Percentiles rank a stretch among this genome's conserved stretches.
These are phyloP conservation scores for Zaprionus taronus DNA, from an alignment of 1,140 invertebrate genomes.

Conservation along the genomic window DNA sequence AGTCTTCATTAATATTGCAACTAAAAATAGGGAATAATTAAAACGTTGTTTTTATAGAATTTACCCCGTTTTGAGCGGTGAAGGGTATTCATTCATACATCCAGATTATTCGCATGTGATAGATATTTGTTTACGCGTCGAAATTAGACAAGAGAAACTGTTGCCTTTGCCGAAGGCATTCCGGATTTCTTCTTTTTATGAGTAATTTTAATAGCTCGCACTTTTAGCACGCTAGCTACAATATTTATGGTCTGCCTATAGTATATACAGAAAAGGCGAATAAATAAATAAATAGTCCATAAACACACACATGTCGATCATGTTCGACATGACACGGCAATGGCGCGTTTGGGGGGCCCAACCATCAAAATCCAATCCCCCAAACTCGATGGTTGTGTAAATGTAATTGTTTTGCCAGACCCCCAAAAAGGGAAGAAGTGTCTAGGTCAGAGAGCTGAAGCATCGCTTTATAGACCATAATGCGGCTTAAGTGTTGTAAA, in stretches of 20 bases:
- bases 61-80: background rate
- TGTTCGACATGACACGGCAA: conserved; percentile 27
- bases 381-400: conserved; percentile 1
- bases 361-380: too few relatives aligned
- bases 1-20: too few relatives aligned
- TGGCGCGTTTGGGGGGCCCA: conserved; percentile 3
- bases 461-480: background rate
- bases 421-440: background rate
- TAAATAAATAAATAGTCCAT: conserved; percentile 41
- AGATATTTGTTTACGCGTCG: background rate
- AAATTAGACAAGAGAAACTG: conserved; percentile 28
- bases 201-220: conserved; percentile 30
- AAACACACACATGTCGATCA: conserved; percentile 51
- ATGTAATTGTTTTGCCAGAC: background rate
- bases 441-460: background rate
- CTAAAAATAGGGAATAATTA: too few relatives aligned
- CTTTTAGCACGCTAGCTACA: conserved; percentile 25
- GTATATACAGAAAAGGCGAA: conserved; percentile 36
- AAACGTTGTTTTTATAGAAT: background rate
- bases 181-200: conserved; percentile 29
- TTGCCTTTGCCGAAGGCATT: conserved; percentile 37
- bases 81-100: conserved; percentile 2
- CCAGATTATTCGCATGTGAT: conserved; percentile 13
- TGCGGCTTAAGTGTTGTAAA: background rate
- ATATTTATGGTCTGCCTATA: conserved; percentile 45